Evolutionary conservation across 2,113 vertebrate species (phyloP), one percentile per base, ranked within the genome.

Genomic region (Petroica traversi): DNA sequence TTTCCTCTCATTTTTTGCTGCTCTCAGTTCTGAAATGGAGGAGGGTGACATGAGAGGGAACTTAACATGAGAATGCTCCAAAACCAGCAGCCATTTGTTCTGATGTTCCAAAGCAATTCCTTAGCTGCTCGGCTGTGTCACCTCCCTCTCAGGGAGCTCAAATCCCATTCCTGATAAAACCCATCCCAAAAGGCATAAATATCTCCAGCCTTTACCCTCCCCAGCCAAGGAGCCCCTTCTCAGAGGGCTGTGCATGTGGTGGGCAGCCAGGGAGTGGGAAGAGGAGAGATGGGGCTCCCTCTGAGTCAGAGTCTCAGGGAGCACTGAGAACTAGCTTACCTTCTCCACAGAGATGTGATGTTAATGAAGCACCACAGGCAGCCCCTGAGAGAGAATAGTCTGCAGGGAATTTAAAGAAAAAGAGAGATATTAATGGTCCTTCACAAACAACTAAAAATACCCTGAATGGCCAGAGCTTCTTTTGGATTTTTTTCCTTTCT

Each of bases 391-490:
- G 76, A 64, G 19, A 54, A 66, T 12, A 4, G 28, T 75, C 86
- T 87, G 36, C 24, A 88, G 72, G 49, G 83, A 85, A 55, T 36
- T 83, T 0, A 74, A 62, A 49, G 64, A 64, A 41, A n/a, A 52
- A 19, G 3, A 61, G 28, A 55, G 5, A 89, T 86, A 68, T 77
- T 95, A 97, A 96, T 61, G 55, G 81, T 72, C 79, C 78, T 96
- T 95, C 19, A 17, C 66, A 91, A 91, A 58, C 67, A 96, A 71
- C 86, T 96, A 95, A 96, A 97, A 97, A 95, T 93, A 96, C 25
- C 24, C 16, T 40, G 25, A 74, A 85, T 45, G 71, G 72, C 52
- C 84, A 66, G 91, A 62, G 81, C 38, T 89, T 55, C 61, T 75
- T 29, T 5, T 18, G 25, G 20, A 25, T 34, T 7, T 51, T 36